A percentile compares a stretch with the other conserved stretches of the same genome.
These are phyloP conservation scores for Ferrisia virgata DNA, from an alignment of 2,888 invertebrate species.

Conservation along the genomic window DNA sequence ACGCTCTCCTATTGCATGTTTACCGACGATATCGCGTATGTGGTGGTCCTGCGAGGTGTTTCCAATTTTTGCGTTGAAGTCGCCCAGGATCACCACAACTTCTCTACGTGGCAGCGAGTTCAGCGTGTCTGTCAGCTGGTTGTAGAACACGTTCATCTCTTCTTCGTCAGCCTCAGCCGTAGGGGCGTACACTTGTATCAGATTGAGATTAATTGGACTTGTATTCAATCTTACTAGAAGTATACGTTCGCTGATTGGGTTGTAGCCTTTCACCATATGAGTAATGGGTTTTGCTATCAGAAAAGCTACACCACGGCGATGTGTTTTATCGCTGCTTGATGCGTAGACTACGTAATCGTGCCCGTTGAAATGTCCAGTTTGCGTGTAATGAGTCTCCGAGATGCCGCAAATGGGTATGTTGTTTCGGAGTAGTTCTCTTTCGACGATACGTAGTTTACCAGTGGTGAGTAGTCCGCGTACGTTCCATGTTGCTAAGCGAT, in stretches of 20 bases:
- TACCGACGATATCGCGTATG: slow-evolving; percentile 44
- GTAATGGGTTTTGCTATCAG: background rate
- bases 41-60: slow-evolving; percentile 31
- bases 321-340: background rate
- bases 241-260: background rate
- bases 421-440: background rate
- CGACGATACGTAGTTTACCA: background rate
- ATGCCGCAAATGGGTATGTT: background rate
- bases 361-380: background rate
- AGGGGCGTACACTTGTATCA: background rate
- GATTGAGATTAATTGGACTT: background rate
- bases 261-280: background rate
- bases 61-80: slow-evolving; percentile 48
- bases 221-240: background rate
- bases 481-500: background rate
- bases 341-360: background rate
- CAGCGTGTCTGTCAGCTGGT: background rate
- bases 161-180: background rate
- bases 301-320: background rate
- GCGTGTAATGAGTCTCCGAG: background rate
- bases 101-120: background rate
- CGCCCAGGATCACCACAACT: no score
- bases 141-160: background rate
- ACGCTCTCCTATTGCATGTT: slow-evolving; percentile 48
- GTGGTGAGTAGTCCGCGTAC: background rate